Evolutionary conservation across 2,113 vertebrate genomes (phyloP).

Genomic region (Mesocricetus auratus): DNA sequence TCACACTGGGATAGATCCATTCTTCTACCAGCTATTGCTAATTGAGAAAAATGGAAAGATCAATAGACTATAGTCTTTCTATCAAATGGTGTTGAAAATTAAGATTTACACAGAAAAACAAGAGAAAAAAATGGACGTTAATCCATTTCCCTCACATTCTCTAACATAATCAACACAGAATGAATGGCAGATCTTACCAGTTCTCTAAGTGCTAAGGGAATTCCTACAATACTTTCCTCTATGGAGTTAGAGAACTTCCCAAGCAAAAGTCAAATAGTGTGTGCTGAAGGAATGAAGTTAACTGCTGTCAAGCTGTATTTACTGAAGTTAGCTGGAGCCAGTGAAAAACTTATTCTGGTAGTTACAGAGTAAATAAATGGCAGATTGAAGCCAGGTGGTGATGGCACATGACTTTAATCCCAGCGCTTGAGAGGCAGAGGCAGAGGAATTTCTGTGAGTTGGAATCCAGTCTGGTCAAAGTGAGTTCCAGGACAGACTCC

Average conservation of each 20-base stretch:
- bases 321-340: background rate
- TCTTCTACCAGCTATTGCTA: background rate
- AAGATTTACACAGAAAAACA: background rate
- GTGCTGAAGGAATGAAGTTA: background rate
- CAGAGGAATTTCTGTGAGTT: too few species aligned
- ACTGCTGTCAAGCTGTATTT: background rate
- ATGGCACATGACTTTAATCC: too few species aligned
- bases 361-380: background rate
- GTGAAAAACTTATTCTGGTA: background rate
- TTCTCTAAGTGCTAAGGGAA: background rate
- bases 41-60: background rate
- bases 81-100: background rate
- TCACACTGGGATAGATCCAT: background rate
- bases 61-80: background rate
- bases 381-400: too few species aligned
- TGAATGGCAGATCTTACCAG: background rate
- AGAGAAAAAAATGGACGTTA: background rate
- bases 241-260: background rate
- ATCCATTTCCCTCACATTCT: background rate
- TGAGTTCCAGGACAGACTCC: too few species aligned
- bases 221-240: background rate
- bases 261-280: background rate
- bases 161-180: background rate
- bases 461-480: too few species aligned
- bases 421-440: too few species aligned